Evolutionary conservation across 2,797 vertebrate species (phyloP).

Genomic region (Danio tinwini): DNA sequence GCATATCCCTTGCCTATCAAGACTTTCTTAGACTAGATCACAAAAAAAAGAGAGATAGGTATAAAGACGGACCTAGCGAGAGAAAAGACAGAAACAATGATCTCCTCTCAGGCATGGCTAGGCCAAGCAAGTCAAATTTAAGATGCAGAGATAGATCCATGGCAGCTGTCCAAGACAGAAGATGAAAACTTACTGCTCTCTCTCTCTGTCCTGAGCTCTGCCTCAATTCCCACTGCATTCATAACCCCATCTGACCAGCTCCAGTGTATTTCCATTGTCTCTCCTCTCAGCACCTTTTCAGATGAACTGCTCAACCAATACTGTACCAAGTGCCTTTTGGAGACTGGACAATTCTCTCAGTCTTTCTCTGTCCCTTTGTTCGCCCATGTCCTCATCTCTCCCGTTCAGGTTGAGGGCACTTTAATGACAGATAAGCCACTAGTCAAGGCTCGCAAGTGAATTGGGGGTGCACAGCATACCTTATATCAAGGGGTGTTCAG

Average conservation of each 20-base stretch:
- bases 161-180: slow-evolving; percentile 68
- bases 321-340: slow-evolving; percentile 64
- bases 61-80: slow-evolving; percentile 44
- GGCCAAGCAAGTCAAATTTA: slow-evolving; percentile 58
- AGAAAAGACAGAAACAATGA: slow-evolving; percentile 34
- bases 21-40: slow-evolving; percentile 6
- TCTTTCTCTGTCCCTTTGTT: slow-evolving; percentile 55
- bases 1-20: slow-evolving; percentile 58
- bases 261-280: slow-evolving; percentile 61
- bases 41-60: slow-evolving; percentile 17
- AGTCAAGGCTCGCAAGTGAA: slow-evolving; percentile 62
- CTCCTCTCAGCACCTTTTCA: slow-evolving; percentile 70
- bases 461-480: slow-evolving; percentile 56
- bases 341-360: slow-evolving; percentile 50
- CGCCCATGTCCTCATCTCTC: slow-evolving; percentile 28
- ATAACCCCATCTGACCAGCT: slow-evolving; percentile 54
- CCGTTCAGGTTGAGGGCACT: slow-evolving; percentile 62
- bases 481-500: slow-evolving; percentile 4
- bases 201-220: slow-evolving; percentile 46
- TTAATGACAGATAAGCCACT: slow-evolving; percentile 69
- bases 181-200: slow-evolving; percentile 57
- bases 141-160: slow-evolving; percentile 61
- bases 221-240: slow-evolving; percentile 55
- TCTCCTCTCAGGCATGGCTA: slow-evolving; percentile 54
- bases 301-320: slow-evolving; percentile 62